phyloP scores from a whole-genome alignment of 2,797 vertebrate species.

The Bradypodion pumilum region DNA sequence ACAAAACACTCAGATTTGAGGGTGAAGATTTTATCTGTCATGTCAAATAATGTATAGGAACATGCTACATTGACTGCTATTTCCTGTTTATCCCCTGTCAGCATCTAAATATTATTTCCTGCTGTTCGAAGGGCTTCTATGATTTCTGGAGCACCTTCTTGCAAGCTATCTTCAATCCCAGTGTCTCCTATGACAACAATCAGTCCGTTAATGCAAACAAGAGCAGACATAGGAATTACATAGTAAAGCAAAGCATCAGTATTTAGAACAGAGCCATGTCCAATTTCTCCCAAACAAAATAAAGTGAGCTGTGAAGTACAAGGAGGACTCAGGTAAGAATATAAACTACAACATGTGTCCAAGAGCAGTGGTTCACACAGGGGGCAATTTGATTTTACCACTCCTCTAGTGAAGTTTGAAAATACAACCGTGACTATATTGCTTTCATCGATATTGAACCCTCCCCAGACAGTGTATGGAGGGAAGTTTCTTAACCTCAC shows the following conservation, averaged over 20 bases:
- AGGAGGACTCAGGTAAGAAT: background rate
- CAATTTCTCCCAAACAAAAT: background rate
- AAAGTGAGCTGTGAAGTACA: background rate
- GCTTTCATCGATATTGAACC: too few species aligned
- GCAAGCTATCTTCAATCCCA: conserved; percentile 91
- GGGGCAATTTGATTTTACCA: too few species aligned
- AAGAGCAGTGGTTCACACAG: too few species aligned
- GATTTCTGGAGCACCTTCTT: conserved; percentile 93
- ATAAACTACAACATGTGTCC: background rate
- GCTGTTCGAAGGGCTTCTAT: conserved; percentile 88
- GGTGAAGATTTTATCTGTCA: conserved; percentile 82
- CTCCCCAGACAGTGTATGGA: too few species aligned
- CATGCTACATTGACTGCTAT: conserved; percentile 92
- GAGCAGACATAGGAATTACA: background rate
- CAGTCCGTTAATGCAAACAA: background rate
- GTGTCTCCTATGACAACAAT: conserved; percentile 82
- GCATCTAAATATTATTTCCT: conserved; percentile 93
- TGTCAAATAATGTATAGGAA: conserved; percentile 86
- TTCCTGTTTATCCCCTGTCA: conserved; percentile 97
- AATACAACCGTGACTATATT: background rate
- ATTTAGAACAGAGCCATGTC: background rate
- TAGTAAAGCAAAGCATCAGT: background rate
- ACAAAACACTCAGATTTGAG: conserved; percentile 75
- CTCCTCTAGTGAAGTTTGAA: background rate
- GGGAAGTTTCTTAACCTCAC: too few species aligned